Conservation (phyloP, 2,888 invertebrate genomes). For the Sminthurinus aureus region DNA sequence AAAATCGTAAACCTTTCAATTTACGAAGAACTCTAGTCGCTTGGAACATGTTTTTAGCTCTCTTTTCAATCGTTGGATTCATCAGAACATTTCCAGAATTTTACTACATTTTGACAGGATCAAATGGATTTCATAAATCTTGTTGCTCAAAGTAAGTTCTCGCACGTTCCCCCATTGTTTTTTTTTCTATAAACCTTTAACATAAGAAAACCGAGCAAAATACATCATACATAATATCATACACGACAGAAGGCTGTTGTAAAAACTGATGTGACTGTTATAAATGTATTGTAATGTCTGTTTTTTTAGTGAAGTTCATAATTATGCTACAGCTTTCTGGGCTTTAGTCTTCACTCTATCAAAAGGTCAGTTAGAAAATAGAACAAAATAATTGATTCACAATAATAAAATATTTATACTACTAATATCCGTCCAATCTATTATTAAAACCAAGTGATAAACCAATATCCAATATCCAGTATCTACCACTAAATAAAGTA, state of each 20-base stretch:
- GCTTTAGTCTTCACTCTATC: conserved; percentile 40
- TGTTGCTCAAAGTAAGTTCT: conserved; percentile 63
- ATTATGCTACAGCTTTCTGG: conserved; percentile 43
- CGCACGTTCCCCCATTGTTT: neutral
- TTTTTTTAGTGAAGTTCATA: conserved; percentile 33
- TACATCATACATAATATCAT: neutral
- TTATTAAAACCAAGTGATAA: too few relatives aligned
- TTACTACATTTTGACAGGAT: conserved; percentile 63
- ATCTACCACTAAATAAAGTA: too few relatives aligned
- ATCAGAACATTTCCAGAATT: conserved; percentile 67
- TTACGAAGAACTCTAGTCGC: conserved; percentile 65
- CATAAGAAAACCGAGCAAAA: too few relatives aligned
- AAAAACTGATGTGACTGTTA: too few relatives aligned
- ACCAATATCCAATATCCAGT: too few relatives aligned
- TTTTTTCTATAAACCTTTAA: neutral
- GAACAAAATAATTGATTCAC: too few relatives aligned
- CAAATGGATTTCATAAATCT: conserved; percentile 67
- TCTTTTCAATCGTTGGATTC: conserved; percentile 67
- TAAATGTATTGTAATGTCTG: neutral
- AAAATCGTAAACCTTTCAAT: conserved; percentile 65
- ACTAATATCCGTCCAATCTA: too few relatives aligned
- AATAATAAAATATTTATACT: too few relatives aligned
- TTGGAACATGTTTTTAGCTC: conserved; percentile 68
- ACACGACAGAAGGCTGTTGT: too few relatives aligned
- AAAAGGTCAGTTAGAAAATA: conserved; percentile 4